phyloP scores from a whole-genome alignment of 2,888 invertebrate species.

The Drosophila glabriapex region DNA sequence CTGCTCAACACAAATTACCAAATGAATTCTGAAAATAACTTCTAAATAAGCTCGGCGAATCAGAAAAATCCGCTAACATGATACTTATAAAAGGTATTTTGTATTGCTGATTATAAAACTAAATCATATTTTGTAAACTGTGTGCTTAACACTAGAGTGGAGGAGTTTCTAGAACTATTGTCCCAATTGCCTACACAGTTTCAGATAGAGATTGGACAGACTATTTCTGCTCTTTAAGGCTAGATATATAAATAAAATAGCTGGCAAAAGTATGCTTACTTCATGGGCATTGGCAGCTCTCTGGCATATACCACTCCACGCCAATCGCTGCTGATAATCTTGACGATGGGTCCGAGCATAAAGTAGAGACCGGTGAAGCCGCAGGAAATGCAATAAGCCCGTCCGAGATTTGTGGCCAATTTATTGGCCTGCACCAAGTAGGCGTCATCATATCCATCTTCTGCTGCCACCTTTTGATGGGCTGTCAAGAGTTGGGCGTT shows the following conservation, averaged over 20 bases:
- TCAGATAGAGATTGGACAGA: not conserved
- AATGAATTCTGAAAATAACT: not conserved
- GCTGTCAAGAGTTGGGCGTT: slow-evolving; percentile 40
- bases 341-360: slow-evolving; percentile 77
- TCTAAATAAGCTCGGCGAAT: not conserved
- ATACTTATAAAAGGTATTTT: not conserved
- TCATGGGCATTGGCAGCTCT: slow-evolving; percentile 83
- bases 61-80: not conserved
- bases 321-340: slow-evolving; percentile 59
- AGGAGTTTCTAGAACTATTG: not conserved
- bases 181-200: not conserved
- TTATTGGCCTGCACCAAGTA: slow-evolving; percentile 67
- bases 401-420: slow-evolving; percentile 62
- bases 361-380: slow-evolving; percentile 80
- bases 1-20: not conserved
- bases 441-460: slow-evolving; percentile 1
- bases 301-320: slow-evolving; percentile 36
- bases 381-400: slow-evolving; percentile 74
- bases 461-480: slow-evolving; percentile 16
- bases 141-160: no score
- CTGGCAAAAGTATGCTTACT: slow-evolving; percentile 52
- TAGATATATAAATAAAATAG: not conserved
- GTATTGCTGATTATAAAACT: not conserved
- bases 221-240: not conserved
- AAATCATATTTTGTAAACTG: not conserved